phyloP scores from a whole-genome alignment of 2,113 vertebrate species.

The Lophura nycthemera region DNA sequence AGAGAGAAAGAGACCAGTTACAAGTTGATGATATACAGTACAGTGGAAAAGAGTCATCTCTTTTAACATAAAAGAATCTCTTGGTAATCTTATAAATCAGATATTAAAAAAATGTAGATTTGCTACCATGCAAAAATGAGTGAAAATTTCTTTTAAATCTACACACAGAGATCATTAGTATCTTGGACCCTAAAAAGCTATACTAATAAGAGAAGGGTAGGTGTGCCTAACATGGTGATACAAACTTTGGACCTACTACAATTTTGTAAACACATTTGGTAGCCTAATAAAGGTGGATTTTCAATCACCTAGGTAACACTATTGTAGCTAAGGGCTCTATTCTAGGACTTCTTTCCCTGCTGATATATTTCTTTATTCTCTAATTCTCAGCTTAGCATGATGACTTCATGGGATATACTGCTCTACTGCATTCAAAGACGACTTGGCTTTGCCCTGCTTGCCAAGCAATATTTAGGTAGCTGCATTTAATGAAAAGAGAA shows the following conservation, averaged over 20 bases:
- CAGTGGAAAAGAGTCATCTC: constrained; percentile 77
- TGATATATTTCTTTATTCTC: neutral
- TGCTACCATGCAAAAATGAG: constrained; percentile 77
- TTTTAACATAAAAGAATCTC: constrained; percentile 85
- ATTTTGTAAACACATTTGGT: constrained; percentile 64
- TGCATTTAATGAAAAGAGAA: neutral
- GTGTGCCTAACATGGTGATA: constrained; percentile 42
- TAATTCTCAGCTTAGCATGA: constrained; percentile 35
- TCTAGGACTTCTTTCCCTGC: neutral
- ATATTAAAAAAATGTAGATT: constrained; percentile 74
- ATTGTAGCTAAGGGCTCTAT: constrained; percentile 50
- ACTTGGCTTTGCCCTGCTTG: neutral
- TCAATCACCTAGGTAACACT: constrained; percentile 24
- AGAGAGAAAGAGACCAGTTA: constrained; percentile 76
- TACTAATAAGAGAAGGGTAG: constrained; percentile 69
- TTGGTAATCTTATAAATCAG: constrained; percentile 79
- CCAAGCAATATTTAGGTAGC: neutral
- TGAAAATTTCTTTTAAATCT: constrained; percentile 73
- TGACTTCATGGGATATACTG: neutral
- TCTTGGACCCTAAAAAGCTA: constrained; percentile 65
- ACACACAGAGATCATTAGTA: constrained; percentile 71
- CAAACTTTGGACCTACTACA: constrained; percentile 69
- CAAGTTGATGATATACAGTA: constrained; percentile 76
- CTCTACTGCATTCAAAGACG: neutral
- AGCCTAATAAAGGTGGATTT: constrained; percentile 33